Base-by-base conservation (phyloP, 2,888 invertebrate species). In the Plusia festucae region DNA sequence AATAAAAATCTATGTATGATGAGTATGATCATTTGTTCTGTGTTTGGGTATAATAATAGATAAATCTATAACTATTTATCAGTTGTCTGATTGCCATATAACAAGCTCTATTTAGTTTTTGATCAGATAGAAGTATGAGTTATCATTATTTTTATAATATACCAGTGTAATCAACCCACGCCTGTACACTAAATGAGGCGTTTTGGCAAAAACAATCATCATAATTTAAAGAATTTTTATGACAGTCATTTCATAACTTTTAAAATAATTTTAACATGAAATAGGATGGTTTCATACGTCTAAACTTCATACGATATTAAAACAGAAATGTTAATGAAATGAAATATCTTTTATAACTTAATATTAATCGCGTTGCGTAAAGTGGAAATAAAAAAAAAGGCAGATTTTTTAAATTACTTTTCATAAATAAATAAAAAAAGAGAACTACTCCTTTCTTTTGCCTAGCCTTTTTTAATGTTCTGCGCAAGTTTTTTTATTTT, bases 281-380 rank as follows among this genome's bases (percentile, higher is more conserved):
- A 73, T 53, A 59, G 52, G 60, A 59, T 40, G 54, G 54, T 58
- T 52, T 68, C 32, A 55, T 52, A 46, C 52, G 55, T 63, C 52
- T 7, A 58, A 68, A 64, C 24, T 53, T 62, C 65, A 65, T 30
- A 40, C 59, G 60, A 74, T 70, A 52, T 62, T 60, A 74, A 74
- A 73, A 74, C 44, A 60, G 51, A n/a, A 46, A 20, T 15, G 55
- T 53, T 20, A 40, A 20, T 32, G 52, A 58, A 55, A 8, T 22
- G 60, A 34, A 66, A 62, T 67, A 63, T 65, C 24, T 68, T 77
- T 75, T 65, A 71, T 66, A 60, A 66, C 40, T 34, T 69, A 56
- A 55, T 54, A 8, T 40, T 65, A 68, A 65, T 62, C 51, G 3
- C 61, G 69, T 27, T 24, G 74, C 57, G 65, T 70, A 62, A 65